Conservation (phyloP, 2,888 invertebrate genomes). For the Campopleginae sp. region DNA sequence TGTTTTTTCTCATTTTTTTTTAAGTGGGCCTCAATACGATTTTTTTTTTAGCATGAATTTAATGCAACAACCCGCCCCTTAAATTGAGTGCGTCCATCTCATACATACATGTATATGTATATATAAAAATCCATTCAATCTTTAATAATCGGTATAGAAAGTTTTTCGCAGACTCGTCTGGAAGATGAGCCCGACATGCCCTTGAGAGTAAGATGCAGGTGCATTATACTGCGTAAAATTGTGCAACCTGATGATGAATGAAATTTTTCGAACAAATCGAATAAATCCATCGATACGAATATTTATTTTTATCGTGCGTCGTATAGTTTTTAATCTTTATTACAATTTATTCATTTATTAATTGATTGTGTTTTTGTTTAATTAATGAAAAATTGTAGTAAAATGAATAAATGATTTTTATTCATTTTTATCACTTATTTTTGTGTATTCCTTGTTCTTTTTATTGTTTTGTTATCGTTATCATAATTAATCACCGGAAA, state of each 20-base stretch:
- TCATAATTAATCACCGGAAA: too few species aligned
- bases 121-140: neutral
- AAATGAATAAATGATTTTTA: too few species aligned
- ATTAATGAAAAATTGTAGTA: too few species aligned
- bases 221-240: conserved; percentile 6
- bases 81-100: neutral
- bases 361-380: too few species aligned
- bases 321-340: too few species aligned
- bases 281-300: neutral
- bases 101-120: neutral
- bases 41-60: neutral
- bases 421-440: too few species aligned
- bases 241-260: neutral
- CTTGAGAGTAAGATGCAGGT: conserved; percentile 17
- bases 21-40: neutral
- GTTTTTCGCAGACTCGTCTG: conserved; percentile 6
- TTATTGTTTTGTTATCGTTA: too few species aligned
- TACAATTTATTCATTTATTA: too few species aligned
- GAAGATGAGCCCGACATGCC: neutral
- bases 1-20: neutral
- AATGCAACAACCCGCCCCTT: neutral
- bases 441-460: too few species aligned
- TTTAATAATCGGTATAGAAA: conserved; percentile 20
- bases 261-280: neutral
- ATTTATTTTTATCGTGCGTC: neutral